phyloP scores from a whole-genome alignment of 2,797 vertebrate species.

The Sebastolobus alascanus region DNA sequence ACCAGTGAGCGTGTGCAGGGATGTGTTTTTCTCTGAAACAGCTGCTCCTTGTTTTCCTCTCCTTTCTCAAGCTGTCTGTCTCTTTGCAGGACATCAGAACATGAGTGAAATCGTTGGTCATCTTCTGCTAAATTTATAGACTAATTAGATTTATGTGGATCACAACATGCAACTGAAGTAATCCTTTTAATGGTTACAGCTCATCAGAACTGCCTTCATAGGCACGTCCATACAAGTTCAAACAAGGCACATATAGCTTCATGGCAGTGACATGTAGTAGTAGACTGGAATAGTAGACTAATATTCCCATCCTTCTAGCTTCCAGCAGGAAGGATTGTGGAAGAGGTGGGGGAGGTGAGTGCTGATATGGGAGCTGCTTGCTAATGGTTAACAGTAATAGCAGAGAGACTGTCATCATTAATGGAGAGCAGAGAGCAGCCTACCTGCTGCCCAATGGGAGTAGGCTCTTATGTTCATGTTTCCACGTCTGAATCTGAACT shows the following conservation, averaged over 20 bases:
- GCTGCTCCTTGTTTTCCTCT: conserved; percentile 38
- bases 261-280: conserved; percentile 63
- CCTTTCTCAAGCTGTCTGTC: not conserved
- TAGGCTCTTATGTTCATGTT: conserved; percentile 22
- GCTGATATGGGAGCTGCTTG: conserved; percentile 20
- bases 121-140: conserved; percentile 12
- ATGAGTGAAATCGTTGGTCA: conserved; percentile 12
- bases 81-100: not conserved
- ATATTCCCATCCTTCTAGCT: conserved; percentile 48
- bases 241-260: conserved; percentile 63
- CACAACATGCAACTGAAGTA: conserved; percentile 13
- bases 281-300: conserved; percentile 43
- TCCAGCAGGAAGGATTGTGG: conserved; percentile 41
- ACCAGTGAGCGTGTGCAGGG: conserved; percentile 8
- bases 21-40: conserved; percentile 38
- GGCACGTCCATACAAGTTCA: conserved; percentile 50
- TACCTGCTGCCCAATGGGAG: not conserved
- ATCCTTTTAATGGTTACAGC: conserved; percentile 25
- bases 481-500: conserved; percentile 30
- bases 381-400: conserved; percentile 58
- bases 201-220: conserved; percentile 23
- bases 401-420: conserved; percentile 12
- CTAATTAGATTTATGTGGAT: conserved; percentile 35
- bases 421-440: conserved; percentile 43
- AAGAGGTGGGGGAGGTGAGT: conserved; percentile 13